Percentiles rank a stretch among this genome's conserved stretches.
These are phyloP conservation scores for Elymnias hypermnestra DNA, from an alignment of 1,140 invertebrate genomes.

Conservation along the genomic window DNA sequence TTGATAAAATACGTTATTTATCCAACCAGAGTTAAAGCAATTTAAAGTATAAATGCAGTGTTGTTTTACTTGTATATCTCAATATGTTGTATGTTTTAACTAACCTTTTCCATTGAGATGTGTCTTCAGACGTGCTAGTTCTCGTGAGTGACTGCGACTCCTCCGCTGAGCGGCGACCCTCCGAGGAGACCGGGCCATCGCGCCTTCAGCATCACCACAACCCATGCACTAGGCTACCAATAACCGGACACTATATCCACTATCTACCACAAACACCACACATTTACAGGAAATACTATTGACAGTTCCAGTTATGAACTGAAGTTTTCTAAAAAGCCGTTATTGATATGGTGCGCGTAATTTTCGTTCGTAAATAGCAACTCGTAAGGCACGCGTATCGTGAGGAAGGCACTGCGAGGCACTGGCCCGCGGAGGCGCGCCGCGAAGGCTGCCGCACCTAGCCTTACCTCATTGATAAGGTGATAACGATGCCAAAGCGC, in stretches of 20 bases:
- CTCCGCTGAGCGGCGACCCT: constrained; percentile 40
- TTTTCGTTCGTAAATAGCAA: constrained; percentile 1
- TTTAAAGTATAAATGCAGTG: no score
- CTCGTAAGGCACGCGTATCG: constrained; percentile 38
- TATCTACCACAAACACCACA: neutral
- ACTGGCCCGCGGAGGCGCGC: constrained; percentile 12
- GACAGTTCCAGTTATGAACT: neutral
- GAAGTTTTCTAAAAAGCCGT: constrained; percentile 1
- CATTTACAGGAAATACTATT: neutral
- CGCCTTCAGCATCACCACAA: constrained; percentile 20
- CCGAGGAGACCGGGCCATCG: constrained; percentile 57
- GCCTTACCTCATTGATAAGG: constrained; percentile 44
- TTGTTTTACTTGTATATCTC: no score
- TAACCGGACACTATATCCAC: constrained; percentile 14
- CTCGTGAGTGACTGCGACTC: constrained; percentile 43
- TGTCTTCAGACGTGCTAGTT: constrained; percentile 44
- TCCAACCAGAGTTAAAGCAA: no score
- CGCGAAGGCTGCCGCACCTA: constrained; percentile 20
- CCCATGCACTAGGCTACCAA: constrained; percentile 13
- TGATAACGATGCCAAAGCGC: constrained; percentile 26
- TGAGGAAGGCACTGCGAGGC: constrained; percentile 30
- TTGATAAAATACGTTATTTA: no score
- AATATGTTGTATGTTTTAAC: no score
- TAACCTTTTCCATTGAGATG: constrained; percentile 60
- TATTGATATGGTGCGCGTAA: constrained; percentile 4